Evolutionary conservation across 2,888 invertebrate genomes (phyloP), one percentile per base, ranked within the genome.

Genomic region (Zonitis immaculata): DNA sequence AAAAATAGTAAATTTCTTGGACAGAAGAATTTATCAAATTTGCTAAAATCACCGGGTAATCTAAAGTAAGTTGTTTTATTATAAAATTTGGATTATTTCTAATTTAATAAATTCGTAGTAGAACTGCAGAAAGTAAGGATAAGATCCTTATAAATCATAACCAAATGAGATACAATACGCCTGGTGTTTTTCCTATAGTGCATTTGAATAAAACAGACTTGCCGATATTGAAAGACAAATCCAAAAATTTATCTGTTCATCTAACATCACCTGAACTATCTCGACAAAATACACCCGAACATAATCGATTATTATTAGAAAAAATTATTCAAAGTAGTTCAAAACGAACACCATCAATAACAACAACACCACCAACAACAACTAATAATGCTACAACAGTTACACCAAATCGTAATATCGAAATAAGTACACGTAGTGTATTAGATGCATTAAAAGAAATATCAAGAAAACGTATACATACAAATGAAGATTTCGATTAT

Each of bases 391-490:
- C n/a, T 6, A n/a, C 39, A 39, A 20, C 39, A 18, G 20, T 18
- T 12, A 25, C 20, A 26, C 9, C 32, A 20, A 44, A 43, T 27
- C 42, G 45, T 22, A 53, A 42, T 12, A 50, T 45, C 47, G 78
- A 78, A 50, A 65, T 69, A 50, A 71, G 71, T 45, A 79, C 80
- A 1, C 73, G 78, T 47, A 80, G 79, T 66, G 80, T 81, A 4
- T 66, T 81, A 28, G 81, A 81, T 65, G 81, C 79, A 11, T 65
- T 81, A 0, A 80, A 80, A 58, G 81, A 81, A 67, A 81, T 81
- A 46, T 81, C 81, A 1, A 71, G 80, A 20, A 81, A 81, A 66
- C 72, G 81, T 28, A 80, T 81, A 25, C 80, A 79, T 60, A 74
- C 76, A 39, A 76, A 72, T 59, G 80, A 70, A 51, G 14, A 51